phyloP scores from a whole-genome alignment of 2,113 vertebrate genomes.

The Pholis gunnellus region DNA sequence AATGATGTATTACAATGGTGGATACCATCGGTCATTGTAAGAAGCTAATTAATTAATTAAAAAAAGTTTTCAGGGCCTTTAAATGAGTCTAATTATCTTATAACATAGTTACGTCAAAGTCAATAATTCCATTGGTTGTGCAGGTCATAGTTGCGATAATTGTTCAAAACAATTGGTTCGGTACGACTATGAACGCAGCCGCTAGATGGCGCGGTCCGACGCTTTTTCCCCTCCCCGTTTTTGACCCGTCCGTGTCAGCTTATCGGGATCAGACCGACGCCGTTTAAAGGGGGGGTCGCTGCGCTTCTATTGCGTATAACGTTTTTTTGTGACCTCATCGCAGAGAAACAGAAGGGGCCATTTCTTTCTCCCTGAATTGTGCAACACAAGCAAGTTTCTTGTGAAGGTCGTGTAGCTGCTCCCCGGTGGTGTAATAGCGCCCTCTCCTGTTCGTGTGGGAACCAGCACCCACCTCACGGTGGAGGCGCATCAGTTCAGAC shows the following conservation, averaged over 20 bases:
- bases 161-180: fast-evolving
- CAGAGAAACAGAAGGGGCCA: conserved; percentile 58
- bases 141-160: not conserved
- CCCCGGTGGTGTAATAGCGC: conserved; percentile 47
- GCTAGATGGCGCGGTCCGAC: conserved; percentile 28
- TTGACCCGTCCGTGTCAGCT: conserved; percentile 29
- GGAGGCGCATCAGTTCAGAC: conserved; percentile 52
- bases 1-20: not conserved
- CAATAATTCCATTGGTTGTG: not conserved
- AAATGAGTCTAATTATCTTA: not conserved
- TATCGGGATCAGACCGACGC: conserved; percentile 20
- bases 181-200: not conserved
- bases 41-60: not conserved
- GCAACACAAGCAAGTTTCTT: conserved; percentile 58
- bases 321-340: conserved; percentile 15
- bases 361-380: conserved; percentile 71
- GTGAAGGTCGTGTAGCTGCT: conserved; percentile 55
- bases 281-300: conserved; percentile 43
- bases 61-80: not conserved
- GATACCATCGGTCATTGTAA: not conserved
- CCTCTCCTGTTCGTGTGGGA: conserved; percentile 43
- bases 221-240: conserved; percentile 53
- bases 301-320: conserved; percentile 35
- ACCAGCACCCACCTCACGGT: conserved; percentile 19
- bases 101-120: not conserved